Evolutionary conservation across 1,140 invertebrate genomes (phyloP), one percentile per base, ranked within the genome.

Genomic region (Drosophila busckii): DNA sequence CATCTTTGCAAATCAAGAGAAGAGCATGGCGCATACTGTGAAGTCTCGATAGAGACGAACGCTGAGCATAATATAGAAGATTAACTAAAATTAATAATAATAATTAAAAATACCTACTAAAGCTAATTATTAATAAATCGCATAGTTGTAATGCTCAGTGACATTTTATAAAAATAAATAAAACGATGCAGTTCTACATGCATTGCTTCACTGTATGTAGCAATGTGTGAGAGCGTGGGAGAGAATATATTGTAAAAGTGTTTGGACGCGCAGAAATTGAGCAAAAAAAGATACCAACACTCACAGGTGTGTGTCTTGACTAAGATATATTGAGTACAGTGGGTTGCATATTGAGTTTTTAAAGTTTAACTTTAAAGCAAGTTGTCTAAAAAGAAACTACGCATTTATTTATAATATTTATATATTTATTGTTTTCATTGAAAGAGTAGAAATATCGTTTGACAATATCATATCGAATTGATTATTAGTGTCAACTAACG

Each of bases 401-500:
- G n/a, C n/a, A 20, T 55, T 37, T 44, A 53, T 76, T 60, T 54
- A 70, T 76, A 44, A 53, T 63, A 67, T 32, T 54, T 42, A 42
- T 49, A 44, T 63, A 69, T 78, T 63, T 75, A 60, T 59, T 63
- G 42, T 12, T 17, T 40, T 9, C 55, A 22, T 65, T 52, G 23
- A 69, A 73, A 53, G 68, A 25, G 49, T 62, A 69, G 64, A 78
- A 80, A 65, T 73, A 73, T 80, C 73, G 60, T 64, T 61, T 67
- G 44, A 70, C 62, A 53, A n/a, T n/a, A 56, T 67, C 34, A 64
- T 67, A 45, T 71, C 50, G 58, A 68, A n/a, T 67, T 64, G 60
- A 62, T 52, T 60, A 76, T 76, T 76, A 78, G 75, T 80, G 64
- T 64, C 73, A 32, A 56, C 59, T 61, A 80, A 71, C 49, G 64